A percentile compares a stretch with the other conserved stretches of the same genome.
These are phyloP conservation scores for Leptopilina myrica DNA, from an alignment of 2,888 invertebrate species.

Conservation along the genomic window DNA sequence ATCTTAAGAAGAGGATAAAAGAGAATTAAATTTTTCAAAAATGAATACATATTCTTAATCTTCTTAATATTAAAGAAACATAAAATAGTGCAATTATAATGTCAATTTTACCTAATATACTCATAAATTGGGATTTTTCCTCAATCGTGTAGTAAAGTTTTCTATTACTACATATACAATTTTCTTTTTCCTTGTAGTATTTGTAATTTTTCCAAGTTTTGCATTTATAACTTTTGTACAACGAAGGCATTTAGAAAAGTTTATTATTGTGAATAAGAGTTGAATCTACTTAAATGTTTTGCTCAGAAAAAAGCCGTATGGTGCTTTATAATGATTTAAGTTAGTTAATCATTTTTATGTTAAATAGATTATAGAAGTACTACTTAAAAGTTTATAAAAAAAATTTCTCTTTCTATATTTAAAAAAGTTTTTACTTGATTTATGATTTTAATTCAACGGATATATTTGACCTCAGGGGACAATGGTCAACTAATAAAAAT, in stretches of 20 bases:
- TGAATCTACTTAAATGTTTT: constrained; percentile 24
- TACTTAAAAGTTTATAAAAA: constrained; percentile 8
- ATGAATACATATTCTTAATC: background rate
- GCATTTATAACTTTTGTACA: constrained; percentile 25
- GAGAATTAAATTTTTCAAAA: background rate
- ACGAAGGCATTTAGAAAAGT: constrained; percentile 10
- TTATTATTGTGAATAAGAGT: constrained; percentile 13
- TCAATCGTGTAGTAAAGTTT: background rate
- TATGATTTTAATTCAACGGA: no score
- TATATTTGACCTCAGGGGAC: no score
- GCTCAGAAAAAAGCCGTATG: constrained; percentile 19
- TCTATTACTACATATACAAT: no score
- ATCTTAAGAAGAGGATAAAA: background rate
- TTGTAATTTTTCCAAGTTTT: constrained; percentile 9
- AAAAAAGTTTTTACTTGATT: no score
- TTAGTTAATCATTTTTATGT: background rate
- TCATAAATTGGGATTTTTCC: constrained; percentile 20
- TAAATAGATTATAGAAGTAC: constrained; percentile 17
- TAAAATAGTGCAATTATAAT: constrained; percentile 37
- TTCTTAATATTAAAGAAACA: background rate
- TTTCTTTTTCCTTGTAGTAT: background rate
- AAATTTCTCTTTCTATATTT: no score
- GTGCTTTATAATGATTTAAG: constrained; percentile 25
- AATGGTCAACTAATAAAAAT: no score
- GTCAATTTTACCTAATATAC: constrained; percentile 33